phyloP scores from a whole-genome alignment of 1,140 invertebrate genomes.

The Phortica variegata region DNA sequence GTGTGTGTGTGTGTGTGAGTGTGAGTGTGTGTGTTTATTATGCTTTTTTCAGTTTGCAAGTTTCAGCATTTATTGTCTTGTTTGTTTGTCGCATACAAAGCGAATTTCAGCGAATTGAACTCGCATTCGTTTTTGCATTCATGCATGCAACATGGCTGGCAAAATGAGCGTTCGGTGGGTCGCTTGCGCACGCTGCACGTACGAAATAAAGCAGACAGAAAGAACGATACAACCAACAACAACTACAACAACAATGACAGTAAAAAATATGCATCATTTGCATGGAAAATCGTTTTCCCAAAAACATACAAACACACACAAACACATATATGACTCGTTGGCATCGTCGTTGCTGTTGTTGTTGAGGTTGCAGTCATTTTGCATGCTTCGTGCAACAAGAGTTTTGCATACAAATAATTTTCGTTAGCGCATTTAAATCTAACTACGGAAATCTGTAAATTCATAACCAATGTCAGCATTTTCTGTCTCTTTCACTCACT shows the following conservation, averaged over 20 bases:
- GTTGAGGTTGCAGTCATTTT: conserved; percentile 33
- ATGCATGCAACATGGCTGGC: conserved; percentile 45
- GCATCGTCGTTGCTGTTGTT: background rate
- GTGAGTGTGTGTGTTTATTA: conserved; percentile 44
- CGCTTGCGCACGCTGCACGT: conserved; percentile 1
- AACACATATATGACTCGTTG: conserved; percentile 1
- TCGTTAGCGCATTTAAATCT: conserved; percentile 50
- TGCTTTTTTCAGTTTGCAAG: background rate
- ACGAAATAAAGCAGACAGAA: background rate
- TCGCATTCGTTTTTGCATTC: conserved; percentile 34
- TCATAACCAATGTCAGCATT: too few relatives aligned
- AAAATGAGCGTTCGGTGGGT: conserved; percentile 31
- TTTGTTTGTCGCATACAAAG: too few relatives aligned
- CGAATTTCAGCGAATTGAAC: too few relatives aligned
- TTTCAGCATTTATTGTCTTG: too few relatives aligned
- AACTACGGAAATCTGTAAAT: conserved; percentile 16
- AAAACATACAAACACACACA: conserved; percentile 6
- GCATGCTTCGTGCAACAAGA: conserved; percentile 53
- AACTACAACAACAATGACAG: conserved; percentile 12
- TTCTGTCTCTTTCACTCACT: too few relatives aligned
- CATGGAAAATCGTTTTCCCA: conserved; percentile 46
- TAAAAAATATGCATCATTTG: conserved; percentile 51
- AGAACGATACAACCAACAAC: conserved; percentile 8
- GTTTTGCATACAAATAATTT: conserved; percentile 57
- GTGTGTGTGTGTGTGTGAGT: conserved; percentile 8